Conservation (phyloP, 2,113 vertebrate genomes). For the Hipposideros armiger region DNA sequence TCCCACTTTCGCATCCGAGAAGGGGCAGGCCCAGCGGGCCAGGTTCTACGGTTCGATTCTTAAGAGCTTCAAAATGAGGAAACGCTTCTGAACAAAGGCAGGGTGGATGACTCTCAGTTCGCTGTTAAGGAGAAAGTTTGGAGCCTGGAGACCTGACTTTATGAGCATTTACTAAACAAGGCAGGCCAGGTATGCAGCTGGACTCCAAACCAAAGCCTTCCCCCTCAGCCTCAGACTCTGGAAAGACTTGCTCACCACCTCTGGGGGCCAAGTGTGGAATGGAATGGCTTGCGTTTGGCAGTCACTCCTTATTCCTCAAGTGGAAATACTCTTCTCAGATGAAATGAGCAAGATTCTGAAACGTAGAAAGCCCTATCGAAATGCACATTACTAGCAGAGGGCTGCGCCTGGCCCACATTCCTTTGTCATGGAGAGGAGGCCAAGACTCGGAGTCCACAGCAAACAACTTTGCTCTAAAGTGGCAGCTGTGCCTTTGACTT, state of each 20-base stretch:
- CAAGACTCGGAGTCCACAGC: background rate
- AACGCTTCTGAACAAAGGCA: background rate
- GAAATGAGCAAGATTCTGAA: background rate
- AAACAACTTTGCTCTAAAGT: constrained; percentile 18
- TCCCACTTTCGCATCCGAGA: background rate
- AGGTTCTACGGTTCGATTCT: background rate
- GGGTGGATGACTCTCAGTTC: background rate
- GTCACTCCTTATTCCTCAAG: background rate
- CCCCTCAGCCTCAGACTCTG: background rate
- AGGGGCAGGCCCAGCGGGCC: background rate
- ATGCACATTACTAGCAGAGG: background rate
- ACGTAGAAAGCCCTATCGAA: background rate
- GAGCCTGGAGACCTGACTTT: background rate
- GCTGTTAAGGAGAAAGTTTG: background rate
- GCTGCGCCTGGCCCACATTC: constrained; percentile 3
- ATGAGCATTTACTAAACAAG: background rate
- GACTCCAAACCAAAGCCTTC: background rate
- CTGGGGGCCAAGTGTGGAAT: background rate
- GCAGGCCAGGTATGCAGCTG: background rate
- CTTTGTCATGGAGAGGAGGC: constrained; percentile 16
- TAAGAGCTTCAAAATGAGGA: background rate
- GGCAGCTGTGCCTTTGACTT: background rate
- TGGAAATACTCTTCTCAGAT: background rate
- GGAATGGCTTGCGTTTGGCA: background rate
- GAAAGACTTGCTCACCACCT: background rate